phyloP scores from a whole-genome alignment of 2,888 invertebrate genomes.

The Synergus gifuensis region DNA sequence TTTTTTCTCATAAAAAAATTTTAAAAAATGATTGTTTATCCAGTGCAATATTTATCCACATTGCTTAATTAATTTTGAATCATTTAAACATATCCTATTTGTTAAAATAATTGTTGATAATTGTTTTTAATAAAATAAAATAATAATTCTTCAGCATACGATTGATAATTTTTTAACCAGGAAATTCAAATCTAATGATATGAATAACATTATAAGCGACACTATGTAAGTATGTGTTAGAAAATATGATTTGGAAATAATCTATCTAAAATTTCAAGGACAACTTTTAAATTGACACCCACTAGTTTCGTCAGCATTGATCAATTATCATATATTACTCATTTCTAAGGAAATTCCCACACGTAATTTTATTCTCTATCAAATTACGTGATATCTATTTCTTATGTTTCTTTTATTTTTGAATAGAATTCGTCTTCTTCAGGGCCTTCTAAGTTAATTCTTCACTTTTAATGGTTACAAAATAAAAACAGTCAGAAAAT shows the following conservation, averaged over 20 bases:
- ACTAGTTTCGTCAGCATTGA: neutral
- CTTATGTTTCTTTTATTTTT: neutral
- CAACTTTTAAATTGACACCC: neutral
- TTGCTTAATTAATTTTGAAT: too few species aligned
- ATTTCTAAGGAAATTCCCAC: constrained; percentile 16
- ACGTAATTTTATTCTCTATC: neutral
- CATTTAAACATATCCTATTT: too few species aligned
- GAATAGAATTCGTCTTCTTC: too few species aligned
- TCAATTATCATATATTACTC: constrained; percentile 3
- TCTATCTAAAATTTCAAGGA: constrained; percentile 5
- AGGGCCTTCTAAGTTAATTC: too few species aligned
- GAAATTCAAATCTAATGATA: neutral
- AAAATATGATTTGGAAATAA: neutral
- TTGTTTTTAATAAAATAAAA: too few species aligned
- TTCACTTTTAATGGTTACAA: too few species aligned
- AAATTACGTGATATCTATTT: neutral
- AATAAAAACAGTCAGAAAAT: too few species aligned
- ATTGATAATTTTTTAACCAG: neutral
- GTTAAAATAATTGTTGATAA: too few species aligned
- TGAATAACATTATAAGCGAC: neutral
- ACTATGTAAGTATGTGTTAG: neutral
- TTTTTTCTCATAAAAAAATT: too few species aligned
- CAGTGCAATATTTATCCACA: too few species aligned
- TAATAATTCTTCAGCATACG: too few species aligned
- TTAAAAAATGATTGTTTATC: too few species aligned